These are phyloP conservation scores for Zaprionus bogoriensis DNA, from an alignment of 2,888 invertebrate genomes.

Conservation along the genomic window DNA sequence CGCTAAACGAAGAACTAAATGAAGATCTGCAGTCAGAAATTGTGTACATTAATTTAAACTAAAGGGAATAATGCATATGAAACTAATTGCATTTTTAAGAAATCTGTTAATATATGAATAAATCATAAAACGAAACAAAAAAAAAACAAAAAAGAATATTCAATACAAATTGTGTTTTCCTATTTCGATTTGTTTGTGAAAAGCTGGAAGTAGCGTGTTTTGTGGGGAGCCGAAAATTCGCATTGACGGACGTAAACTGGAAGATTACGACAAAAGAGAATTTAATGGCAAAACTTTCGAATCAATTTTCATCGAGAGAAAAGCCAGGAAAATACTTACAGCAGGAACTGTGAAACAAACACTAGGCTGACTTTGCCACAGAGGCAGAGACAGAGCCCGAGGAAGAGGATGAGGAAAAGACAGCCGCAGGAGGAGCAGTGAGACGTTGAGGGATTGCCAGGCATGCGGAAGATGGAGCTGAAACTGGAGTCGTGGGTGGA, in stretches of 20 bases:
- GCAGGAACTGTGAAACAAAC: slow-evolving; percentile 28
- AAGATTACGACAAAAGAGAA: slow-evolving; percentile 69
- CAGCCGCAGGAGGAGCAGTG: background rate
- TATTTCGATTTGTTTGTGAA: background rate
- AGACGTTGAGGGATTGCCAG: slow-evolving; percentile 49
- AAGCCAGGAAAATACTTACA: slow-evolving; percentile 25
- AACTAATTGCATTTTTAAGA: slow-evolving; percentile 80
- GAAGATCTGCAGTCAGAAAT: slow-evolving; percentile 46
- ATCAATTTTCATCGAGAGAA: slow-evolving; percentile 75
- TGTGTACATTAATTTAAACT: slow-evolving; percentile 59
- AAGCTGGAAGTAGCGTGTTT: too few species aligned
- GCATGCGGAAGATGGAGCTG: too few species aligned
- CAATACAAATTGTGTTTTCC: slow-evolving; percentile 6
- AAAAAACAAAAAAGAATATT: slow-evolving; percentile 18
- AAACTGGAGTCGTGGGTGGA: background rate
- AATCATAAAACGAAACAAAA: slow-evolving; percentile 45
- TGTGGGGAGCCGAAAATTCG: background rate
- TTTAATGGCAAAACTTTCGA: slow-evolving; percentile 79
- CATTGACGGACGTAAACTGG: slow-evolving; percentile 37
- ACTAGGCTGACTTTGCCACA: slow-evolving; percentile 13
- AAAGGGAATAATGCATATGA: slow-evolving; percentile 64
- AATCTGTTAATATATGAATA: slow-evolving; percentile 82
- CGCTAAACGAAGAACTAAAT: slow-evolving; percentile 30
- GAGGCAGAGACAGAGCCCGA: background rate
- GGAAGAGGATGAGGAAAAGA: too few species aligned